These are phyloP conservation scores for Romanogobio albipinnatus DNA, from an alignment of 2,113 vertebrate species.

Conservation along the genomic window DNA sequence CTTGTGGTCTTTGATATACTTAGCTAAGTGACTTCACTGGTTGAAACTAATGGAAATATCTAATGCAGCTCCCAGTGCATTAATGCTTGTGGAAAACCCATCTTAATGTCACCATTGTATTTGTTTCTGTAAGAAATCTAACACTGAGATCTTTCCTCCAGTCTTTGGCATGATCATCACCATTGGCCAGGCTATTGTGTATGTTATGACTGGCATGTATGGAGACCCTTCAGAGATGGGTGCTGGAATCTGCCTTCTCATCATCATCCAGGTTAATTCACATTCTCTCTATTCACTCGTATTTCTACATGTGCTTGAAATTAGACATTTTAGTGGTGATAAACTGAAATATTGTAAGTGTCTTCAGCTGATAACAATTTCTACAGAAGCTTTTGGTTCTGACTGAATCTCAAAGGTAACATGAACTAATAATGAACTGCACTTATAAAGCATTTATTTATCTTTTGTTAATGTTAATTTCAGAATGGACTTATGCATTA, in stretches of 20 bases:
- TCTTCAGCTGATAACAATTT: neutral
- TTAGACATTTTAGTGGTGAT: neutral
- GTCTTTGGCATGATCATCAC: conserved; percentile 99
- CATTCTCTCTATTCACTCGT: neutral
- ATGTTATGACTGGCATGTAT: conserved; percentile 99
- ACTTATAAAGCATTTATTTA: too few species aligned
- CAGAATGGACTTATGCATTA: too few species aligned
- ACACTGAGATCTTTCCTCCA: conserved; percentile 58
- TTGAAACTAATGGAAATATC: neutral
- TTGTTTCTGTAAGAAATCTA: neutral
- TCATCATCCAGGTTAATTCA: conserved; percentile 92
- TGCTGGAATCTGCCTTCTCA: conserved; percentile 95
- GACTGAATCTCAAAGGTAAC: neutral
- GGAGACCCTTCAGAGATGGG: conserved; percentile 99
- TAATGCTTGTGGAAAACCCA: neutral
- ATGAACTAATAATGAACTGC: too few species aligned
- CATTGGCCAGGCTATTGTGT: conserved; percentile 97
- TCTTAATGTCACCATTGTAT: neutral
- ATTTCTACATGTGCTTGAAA: neutral
- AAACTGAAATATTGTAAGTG: neutral
- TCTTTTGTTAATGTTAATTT: too few species aligned
- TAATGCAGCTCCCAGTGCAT: neutral
- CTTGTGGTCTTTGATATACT: neutral
- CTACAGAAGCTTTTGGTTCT: neutral
- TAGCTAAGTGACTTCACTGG: neutral